Base-by-base conservation (phyloP, 2,888 invertebrate genomes). In the Stegophylla sp. region DNA sequence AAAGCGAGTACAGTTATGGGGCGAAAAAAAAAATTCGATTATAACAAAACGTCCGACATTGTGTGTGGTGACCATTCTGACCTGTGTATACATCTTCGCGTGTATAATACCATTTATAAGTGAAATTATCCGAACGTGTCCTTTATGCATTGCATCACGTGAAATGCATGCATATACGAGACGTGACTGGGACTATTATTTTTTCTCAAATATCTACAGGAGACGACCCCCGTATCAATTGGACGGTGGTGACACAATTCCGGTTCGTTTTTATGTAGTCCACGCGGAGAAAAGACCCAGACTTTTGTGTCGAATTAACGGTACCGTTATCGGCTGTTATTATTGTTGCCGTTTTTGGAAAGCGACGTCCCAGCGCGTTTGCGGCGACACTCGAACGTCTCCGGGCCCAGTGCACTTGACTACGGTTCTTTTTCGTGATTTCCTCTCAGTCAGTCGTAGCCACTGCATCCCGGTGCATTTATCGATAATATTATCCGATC, bases 321-420 rank as follows among this genome's bases (percentile, higher is more conserved):
- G 66, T 43, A 41, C 20, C 53, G 41, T 1, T 69, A 69, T 48
- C 48, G 69, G 41, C 41, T 12, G 23, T n/a, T 51, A 51, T 53
- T 56, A 51, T 41, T 66, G 41, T 66, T 41, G n/a, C 15, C 15
- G 48, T 43, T 76, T 76, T 76, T 76, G 53, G 76, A 76, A 76
- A 76, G 66, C 20, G 66, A 13, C 43, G 34, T 34, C 64, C 41
- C 75, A 53, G 53, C 51, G n/a, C 53, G 66, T 76, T 53, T 5
- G n/a, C 7, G 13, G 34, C 23, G 17, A 71, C 13, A 48, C 12
- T 28, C 48, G 67, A 56, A 66, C 20, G 61, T 28, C 10, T 34
- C 51, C 23, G 28, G 13, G 26, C 3, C 28, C 61, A 1, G 17
- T n/a, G 61, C 26, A 15, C 10, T 9, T 17, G 7, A 43, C 34